Percentiles rank a stretch among this genome's conserved stretches.
Conservation (phyloP, 2,113 vertebrate genomes). For the Engraulis encrasicolus region DNA sequence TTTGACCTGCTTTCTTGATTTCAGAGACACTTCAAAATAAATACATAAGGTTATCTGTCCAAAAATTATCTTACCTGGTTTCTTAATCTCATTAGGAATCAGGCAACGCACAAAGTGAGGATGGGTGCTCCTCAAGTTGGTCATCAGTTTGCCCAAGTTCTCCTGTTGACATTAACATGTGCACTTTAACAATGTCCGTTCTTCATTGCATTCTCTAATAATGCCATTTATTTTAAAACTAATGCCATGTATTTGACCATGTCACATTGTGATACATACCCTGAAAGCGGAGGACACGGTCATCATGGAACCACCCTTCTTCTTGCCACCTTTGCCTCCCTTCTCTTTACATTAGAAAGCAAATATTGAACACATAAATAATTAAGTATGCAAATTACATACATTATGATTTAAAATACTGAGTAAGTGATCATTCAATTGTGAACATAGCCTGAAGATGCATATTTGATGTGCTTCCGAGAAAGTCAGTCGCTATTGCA, state of each 20-base stretch:
- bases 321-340: conserved; percentile 52
- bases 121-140: conserved; percentile 57
- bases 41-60: too few species aligned
- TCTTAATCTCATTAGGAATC: conserved; percentile 56
- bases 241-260: too few species aligned
- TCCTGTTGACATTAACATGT: conserved; percentile 34
- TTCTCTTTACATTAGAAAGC: not conserved
- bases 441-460: not conserved
- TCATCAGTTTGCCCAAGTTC: conserved; percentile 54
- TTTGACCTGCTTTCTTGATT: too few species aligned
- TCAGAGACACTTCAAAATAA: too few species aligned
- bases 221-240: too few species aligned
- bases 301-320: conserved; percentile 59
- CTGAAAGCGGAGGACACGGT: conserved; percentile 57
- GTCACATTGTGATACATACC: conserved; percentile 37
- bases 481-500: not conserved
- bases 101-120: conserved; percentile 58
- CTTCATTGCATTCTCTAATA: not conserved
- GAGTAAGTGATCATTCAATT: not conserved
- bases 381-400: too few species aligned
- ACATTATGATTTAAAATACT: too few species aligned
- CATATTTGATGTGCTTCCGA: not conserved
- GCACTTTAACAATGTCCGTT: conserved; percentile 6
- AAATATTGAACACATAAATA: not conserved
- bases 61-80: conserved; percentile 41